Evolutionary conservation across 2,113 vertebrate species (phyloP).

Genomic region (Mixornis gularis): DNA sequence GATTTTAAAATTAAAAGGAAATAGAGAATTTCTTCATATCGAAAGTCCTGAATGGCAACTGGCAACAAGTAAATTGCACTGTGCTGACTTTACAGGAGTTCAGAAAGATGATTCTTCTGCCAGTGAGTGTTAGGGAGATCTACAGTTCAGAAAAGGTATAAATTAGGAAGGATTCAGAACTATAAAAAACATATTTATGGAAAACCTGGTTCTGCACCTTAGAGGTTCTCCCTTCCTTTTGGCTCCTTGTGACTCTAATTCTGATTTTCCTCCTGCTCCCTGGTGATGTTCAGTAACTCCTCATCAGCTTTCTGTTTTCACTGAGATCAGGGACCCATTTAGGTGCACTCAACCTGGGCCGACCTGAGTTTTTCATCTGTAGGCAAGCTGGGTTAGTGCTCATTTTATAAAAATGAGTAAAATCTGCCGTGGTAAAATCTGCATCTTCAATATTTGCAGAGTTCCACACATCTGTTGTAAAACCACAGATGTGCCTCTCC

Average conservation of each 20-base stretch:
- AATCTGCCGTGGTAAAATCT: slow-evolving; percentile 5
- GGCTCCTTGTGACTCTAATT: not conserved
- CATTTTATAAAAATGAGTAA: not conserved
- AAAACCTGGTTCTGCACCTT: not conserved
- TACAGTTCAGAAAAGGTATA: not conserved
- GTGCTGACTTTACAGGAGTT: fast-evolving
- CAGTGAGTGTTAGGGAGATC: not conserved
- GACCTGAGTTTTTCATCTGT: slow-evolving; percentile 11
- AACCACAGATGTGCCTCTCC: slow-evolving; percentile 59
- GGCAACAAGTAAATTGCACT: not conserved
- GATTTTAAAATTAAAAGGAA: not conserved
- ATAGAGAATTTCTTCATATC: not conserved
- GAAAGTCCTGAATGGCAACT: too few relatives aligned
- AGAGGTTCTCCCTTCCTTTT: not conserved
- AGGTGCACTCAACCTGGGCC: not conserved
- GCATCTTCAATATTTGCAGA: slow-evolving; percentile 28
- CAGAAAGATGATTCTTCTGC: not conserved
- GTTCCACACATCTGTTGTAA: slow-evolving; percentile 55
- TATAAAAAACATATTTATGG: not conserved
- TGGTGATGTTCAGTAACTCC: not conserved
- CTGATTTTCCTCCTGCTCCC: not conserved
- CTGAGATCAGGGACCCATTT: not conserved
- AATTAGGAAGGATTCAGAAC: not conserved
- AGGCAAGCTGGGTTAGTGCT: not conserved
- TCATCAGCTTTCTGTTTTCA: not conserved